These are phyloP conservation scores for Ichneumoninae sp. DNA, from an alignment of 2,888 invertebrate genomes.

Conservation along the genomic window DNA sequence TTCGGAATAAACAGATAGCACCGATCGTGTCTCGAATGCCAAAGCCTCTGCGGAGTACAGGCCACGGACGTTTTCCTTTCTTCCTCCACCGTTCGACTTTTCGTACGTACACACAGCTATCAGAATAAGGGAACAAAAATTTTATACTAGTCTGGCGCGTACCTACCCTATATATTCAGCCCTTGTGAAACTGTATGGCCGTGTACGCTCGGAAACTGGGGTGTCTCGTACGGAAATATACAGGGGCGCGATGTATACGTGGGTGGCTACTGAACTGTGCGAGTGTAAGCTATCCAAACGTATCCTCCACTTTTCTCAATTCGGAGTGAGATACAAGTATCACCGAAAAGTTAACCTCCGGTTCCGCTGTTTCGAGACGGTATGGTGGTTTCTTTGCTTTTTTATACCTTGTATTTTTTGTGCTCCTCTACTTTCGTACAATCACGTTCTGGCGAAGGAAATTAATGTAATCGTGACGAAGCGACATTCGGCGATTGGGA, in stretches of 20 bases:
- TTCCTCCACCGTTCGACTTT: constrained; percentile 43
- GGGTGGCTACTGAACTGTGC: constrained; percentile 17
- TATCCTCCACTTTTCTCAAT: constrained; percentile 74
- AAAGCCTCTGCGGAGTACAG: constrained; percentile 69
- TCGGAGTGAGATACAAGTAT: constrained; percentile 70
- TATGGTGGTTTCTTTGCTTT: constrained; percentile 19
- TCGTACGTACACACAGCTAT: constrained; percentile 31
- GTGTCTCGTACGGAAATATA: constrained; percentile 41
- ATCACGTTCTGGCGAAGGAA: background rate
- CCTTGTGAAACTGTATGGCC: constrained; percentile 15
- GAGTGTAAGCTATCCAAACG: constrained; percentile 47
- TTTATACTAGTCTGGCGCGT: constrained; percentile 69
- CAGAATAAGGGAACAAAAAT: constrained; percentile 70
- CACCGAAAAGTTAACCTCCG: constrained; percentile 60
- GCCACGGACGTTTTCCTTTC: constrained; percentile 43
- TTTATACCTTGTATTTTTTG: constrained; percentile 18
- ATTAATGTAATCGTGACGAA: background rate
- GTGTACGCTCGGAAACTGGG: constrained; percentile 33
- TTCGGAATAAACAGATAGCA: constrained; percentile 83
- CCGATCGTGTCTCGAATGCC: constrained; percentile 80
- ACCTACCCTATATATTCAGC: constrained; percentile 60
- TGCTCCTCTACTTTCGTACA: background rate
- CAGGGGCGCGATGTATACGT: constrained; percentile 4
- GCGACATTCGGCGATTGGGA: background rate
- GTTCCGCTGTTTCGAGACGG: constrained; percentile 13